Evolutionary conservation across 2,888 invertebrate species (phyloP), one percentile per base, ranked within the genome.

Genomic region (Oegoconia quadripuncta): DNA sequence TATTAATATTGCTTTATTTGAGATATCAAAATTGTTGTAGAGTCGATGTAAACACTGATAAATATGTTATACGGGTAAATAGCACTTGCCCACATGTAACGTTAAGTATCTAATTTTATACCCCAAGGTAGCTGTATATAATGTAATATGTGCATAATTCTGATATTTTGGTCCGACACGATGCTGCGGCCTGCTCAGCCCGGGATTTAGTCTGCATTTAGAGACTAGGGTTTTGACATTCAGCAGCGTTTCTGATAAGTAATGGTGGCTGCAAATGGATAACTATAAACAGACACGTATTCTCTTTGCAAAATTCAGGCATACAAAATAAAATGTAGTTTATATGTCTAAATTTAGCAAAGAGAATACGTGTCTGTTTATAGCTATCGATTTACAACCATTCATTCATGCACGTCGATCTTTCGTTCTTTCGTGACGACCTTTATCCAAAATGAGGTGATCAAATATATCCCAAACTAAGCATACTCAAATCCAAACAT

Each of bases 101-200:
- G 62, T 63, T 67, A n/a, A n/a, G n/a, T n/a, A 59, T 72, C 74
- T 80, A 80, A 78, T 69, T 75, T 77, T 79, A 71, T 55, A 55
- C 61, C n/a, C 59, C 78, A 77, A 79, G 79, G 79, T 64, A 66
- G 75, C 59, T 53, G 59, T 64, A 64, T 61, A 74, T 74, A 77
- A 73, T 68, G 62, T 69, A 64, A 75, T 70, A 75, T 72, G 64
- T 69, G 71, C 72, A 71, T 74, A 73, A 72, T 72, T 64, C 59
- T 54, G 71, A 64, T 78, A 74, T 74, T 72, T 74, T 61, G 56
- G 70, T 68, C 60, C 51, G 58, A 63, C 59, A 63, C 45, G 29
- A 26, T 30, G 55, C 23, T 7, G n/a, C 56, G 50, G n/a, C n/a
- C 54, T 64, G 59, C 65, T 65, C 50, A 67, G 64, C 67, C 64